phyloP scores from a whole-genome alignment of 37 sponge, comb jelly and placozoan species.

The Tethya wilhelma region DNA sequence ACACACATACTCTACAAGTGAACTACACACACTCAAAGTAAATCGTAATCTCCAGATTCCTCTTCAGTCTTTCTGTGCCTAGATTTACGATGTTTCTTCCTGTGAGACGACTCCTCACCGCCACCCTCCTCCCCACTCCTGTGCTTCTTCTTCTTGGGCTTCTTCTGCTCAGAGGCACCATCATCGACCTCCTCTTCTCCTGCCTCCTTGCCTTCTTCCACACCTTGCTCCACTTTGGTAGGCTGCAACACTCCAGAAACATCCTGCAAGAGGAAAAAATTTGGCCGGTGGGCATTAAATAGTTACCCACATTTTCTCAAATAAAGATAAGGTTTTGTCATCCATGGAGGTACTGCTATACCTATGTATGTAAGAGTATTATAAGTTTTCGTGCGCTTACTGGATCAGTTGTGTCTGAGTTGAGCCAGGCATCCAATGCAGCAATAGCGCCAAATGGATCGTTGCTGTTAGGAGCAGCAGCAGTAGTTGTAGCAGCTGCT shows the following conservation, averaged over 20 bases:
- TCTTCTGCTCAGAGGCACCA: background rate
- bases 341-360: background rate
- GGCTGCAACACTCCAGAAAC: conserved; percentile 9
- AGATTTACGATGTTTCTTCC: conserved; percentile 17
- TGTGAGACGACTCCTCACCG: background rate
- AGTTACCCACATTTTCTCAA: background rate
- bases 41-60: too few species aligned
- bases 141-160: conserved; percentile 33
- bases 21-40: too few species aligned
- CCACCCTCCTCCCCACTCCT: conserved; percentile 13
- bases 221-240: background rate
- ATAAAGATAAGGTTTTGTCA: too few species aligned
- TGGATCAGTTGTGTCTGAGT: conserved; percentile 12
- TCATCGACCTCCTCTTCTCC: conserved; percentile 14
- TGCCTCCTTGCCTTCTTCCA: background rate
- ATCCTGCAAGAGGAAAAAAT: background rate
- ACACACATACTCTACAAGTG: too few species aligned
- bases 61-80: too few species aligned
- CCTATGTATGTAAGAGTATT: background rate
- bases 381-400: background rate
- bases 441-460: conserved; percentile 51
- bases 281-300: background rate
- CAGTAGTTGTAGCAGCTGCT: background rate
- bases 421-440: conserved; percentile 65
- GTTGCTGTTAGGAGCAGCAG: background rate